Evolutionary conservation across 2,888 invertebrate genomes (phyloP).

Genomic region (Galerucella pusilla): DNA sequence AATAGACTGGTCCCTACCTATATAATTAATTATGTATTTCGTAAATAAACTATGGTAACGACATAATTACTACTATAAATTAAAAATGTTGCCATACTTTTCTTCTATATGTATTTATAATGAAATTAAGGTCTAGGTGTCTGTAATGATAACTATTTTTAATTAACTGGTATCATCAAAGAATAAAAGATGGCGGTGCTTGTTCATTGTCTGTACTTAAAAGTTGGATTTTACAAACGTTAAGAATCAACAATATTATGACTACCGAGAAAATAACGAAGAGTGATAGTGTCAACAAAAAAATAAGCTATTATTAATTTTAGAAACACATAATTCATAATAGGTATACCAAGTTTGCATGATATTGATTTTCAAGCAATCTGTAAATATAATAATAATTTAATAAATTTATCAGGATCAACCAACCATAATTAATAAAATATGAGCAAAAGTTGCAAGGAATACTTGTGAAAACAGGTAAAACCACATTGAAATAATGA

Average conservation of each 20-base stretch:
- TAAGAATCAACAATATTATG: not conserved
- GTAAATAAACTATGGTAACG: too few relatives aligned
- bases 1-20: too few relatives aligned
- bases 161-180: not conserved
- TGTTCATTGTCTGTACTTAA: not conserved
- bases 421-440: not conserved
- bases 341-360: not conserved
- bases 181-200: constrained; percentile 11
- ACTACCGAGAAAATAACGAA: not conserved
- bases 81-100: too few relatives aligned
- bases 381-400: not conserved
- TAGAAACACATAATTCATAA: not conserved
- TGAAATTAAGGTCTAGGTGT: not conserved
- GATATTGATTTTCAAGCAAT: not conserved
- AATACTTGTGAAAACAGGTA: not conserved
- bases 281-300: not conserved
- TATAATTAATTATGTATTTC: too few relatives aligned
- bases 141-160: not conserved
- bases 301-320: not conserved
- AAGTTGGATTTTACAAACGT: not conserved
- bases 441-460: not conserved
- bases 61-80: too few relatives aligned
- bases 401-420: not conserved
- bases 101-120: too few relatives aligned
- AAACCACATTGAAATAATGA: constrained; percentile 2